Evolutionary conservation across 2,797 vertebrate genomes (phyloP).

Genomic region (Emys orbicularis): DNA sequence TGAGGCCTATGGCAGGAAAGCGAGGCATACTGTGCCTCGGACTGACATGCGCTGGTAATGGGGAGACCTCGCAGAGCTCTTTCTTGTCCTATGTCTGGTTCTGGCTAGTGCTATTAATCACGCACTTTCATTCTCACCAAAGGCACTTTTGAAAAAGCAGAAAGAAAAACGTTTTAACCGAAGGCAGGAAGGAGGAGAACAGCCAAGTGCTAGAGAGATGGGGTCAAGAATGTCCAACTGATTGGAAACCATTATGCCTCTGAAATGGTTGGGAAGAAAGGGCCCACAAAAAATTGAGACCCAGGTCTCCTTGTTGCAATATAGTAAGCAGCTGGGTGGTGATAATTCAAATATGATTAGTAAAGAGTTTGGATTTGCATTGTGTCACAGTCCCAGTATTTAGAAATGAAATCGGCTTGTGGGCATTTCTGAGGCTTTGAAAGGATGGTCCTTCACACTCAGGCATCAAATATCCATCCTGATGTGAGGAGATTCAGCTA

Average conservation of each 20-base stretch:
- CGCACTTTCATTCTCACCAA: neutral
- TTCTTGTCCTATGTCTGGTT: neutral
- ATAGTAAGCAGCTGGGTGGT: neutral
- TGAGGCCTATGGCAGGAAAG: neutral
- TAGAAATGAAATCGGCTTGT: neutral
- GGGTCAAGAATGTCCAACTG: neutral
- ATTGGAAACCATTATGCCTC: neutral
- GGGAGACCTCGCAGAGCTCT: neutral
- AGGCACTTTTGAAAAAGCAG: neutral
- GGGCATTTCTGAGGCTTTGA: neutral
- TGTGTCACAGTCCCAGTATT: slow-evolving; percentile 29
- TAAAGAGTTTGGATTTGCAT: neutral
- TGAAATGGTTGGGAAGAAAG: neutral
- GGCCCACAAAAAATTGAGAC: slow-evolving; percentile 22
- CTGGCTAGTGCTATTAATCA: neutral
- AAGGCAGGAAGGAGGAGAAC: neutral
- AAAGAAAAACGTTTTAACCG: neutral
- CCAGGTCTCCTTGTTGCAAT: neutral
- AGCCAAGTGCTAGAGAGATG: neutral
- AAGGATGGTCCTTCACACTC: neutral
- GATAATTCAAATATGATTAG: neutral
- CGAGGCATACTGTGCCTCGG: neutral
- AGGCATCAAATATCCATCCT: neutral
- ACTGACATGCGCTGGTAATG: neutral
- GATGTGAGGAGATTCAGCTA: neutral